phyloP scores from a whole-genome alignment of 2,888 invertebrate genomes.

The Ectropis crepuscularia region DNA sequence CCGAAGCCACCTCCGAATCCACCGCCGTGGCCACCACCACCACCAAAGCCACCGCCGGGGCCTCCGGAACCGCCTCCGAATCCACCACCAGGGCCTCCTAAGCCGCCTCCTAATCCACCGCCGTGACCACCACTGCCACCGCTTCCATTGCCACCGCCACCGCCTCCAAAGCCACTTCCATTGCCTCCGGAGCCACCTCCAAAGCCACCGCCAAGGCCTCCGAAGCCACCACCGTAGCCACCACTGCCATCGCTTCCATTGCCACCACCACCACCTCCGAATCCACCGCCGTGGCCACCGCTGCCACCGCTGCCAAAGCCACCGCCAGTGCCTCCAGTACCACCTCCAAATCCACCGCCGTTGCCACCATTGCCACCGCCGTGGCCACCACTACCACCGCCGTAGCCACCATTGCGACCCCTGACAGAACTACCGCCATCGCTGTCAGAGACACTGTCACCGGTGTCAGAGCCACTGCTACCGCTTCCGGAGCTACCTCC shows the following conservation, averaged over 20 bases:
- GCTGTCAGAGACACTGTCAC: slow-evolving; percentile 41
- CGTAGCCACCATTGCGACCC: slow-evolving; percentile 53
- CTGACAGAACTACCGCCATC: slow-evolving; percentile 44
- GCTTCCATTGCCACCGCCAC: slow-evolving; percentile 31
- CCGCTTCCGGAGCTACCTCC: too few species aligned
- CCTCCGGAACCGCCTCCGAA: slow-evolving; percentile 43
- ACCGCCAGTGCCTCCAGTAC: too few species aligned
- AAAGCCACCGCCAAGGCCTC: slow-evolving; percentile 40
- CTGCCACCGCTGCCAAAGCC: too few species aligned
- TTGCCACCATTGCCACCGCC: too few species aligned
- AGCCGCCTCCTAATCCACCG: slow-evolving; percentile 31
- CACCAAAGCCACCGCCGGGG: too few species aligned
- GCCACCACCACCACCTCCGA: slow-evolving; percentile 33
- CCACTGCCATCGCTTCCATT: slow-evolving; percentile 42
- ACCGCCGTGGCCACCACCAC: too few species aligned
- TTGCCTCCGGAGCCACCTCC: slow-evolving; percentile 43
- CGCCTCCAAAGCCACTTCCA: slow-evolving; percentile 37
- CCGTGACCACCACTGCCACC: slow-evolving; percentile 52
- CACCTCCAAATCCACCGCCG: too few species aligned
- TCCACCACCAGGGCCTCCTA: slow-evolving; percentile 33
- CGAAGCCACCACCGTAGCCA: slow-evolving; percentile 39
- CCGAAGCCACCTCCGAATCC: too few species aligned
- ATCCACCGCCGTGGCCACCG: too few species aligned
- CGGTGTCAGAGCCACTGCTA: slow-evolving; percentile 38
- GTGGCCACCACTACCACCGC: slow-evolving; percentile 20